Evolutionary conservation across 2,888 invertebrate genomes (phyloP), one percentile per base, ranked within the genome.

Genomic region (Hybos culiciformis): DNA sequence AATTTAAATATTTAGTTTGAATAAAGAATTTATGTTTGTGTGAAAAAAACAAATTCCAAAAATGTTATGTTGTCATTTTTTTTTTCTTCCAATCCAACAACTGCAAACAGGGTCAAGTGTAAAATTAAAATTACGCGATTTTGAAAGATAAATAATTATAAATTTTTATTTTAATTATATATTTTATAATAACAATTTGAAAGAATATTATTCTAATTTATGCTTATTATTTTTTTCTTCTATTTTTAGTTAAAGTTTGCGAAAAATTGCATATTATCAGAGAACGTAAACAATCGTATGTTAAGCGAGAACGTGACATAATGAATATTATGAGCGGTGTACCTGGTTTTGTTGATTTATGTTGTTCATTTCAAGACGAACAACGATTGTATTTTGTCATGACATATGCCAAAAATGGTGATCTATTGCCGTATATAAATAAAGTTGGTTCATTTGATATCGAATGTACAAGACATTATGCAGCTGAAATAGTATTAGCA

Each of bases 301-400:
- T 97, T 46, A 82, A 83, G 62, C 74, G 94, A 36, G 98, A 99
- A 68, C 93, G 92, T 63, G 91, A 94, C 60, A 88, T 92, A 20
- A 71, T 97, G 62, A 84, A 88, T 63, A 78, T 83, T 68, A 70
- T 94, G 55, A 84, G 79, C 49, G 77, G 80, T 54, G 75, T 78
- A 46, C 84, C 88, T 48, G 94, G 88, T 64, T 91, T 98, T 64
- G 91, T 96, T 42, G 83, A 84, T 61, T 74, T 99, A 46, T 91
- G 83, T 65, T 93, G 88, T 70, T 93, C 97, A 45, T 99, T 98
- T 70, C 97, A 99, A 72, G 96, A 97, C 62, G 63, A 75, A 23
- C 83, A 87, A 56, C 77, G 88, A 57, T 74, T 97, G 46, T 97
- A 93, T 70, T 97, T 97, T 70, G 96, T 93, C 15, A 73, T 97